phyloP scores from a whole-genome alignment of 1,140 invertebrate species.

The Radopholus similis region DNA sequence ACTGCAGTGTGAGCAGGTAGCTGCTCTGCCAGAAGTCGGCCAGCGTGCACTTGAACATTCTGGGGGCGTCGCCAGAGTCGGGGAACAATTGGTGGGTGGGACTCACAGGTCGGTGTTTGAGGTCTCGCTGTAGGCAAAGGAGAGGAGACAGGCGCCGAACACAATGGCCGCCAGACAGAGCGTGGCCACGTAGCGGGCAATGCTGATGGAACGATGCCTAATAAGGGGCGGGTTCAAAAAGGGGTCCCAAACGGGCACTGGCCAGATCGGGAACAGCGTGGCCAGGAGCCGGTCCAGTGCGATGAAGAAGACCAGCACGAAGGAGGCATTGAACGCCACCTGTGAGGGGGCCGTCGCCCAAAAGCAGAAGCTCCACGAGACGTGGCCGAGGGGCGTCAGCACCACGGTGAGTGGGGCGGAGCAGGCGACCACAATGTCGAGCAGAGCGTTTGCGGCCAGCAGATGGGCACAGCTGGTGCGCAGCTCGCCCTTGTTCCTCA shows the following conservation, averaged over 20 bases:
- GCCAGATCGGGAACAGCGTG: slow-evolving; percentile 3
- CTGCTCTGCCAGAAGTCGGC: not conserved
- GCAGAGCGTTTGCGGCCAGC: not conserved
- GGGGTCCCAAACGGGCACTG: no score
- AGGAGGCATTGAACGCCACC: not conserved
- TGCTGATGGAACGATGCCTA: no score
- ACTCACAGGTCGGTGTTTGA: no score
- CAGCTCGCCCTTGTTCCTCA: no score
- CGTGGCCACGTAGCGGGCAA: not conserved
- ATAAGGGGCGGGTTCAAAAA: no score
- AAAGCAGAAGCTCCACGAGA: not conserved
- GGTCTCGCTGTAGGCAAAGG: not conserved
- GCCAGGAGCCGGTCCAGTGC: not conserved
- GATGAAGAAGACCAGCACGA: not conserved
- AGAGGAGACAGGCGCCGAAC: not conserved
- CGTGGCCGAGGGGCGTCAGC: not conserved
- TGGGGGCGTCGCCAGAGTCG: no score
- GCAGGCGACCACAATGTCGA: not conserved
- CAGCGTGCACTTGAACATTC: not conserved
- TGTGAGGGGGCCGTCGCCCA: not conserved
- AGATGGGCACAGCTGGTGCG: not conserved
- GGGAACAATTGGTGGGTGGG: no score
- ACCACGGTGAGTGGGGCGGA: not conserved
- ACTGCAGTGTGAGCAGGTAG: not conserved
- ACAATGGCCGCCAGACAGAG: not conserved